Conservation (phyloP, 2,888 invertebrate species). For the Drosophila diplacantha region DNA sequence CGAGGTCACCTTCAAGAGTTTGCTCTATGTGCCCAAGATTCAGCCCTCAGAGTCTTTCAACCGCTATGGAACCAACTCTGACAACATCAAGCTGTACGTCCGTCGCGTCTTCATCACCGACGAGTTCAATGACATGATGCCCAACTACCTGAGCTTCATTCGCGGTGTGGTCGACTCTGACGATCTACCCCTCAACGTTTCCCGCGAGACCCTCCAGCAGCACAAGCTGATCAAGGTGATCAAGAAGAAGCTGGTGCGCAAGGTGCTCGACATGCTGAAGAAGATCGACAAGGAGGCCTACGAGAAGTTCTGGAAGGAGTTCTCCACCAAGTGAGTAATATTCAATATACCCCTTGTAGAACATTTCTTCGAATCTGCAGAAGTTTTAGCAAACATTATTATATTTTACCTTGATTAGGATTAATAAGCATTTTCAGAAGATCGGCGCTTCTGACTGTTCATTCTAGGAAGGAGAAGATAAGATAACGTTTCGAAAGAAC, state of each 20-base stretch:
- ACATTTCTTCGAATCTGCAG: too few relatives aligned
- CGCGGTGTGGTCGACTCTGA: slow-evolving; percentile 99
- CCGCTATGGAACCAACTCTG: slow-evolving; percentile 94
- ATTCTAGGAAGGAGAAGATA: neutral
- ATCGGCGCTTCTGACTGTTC: neutral
- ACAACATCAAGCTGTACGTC: slow-evolving; percentile 97
- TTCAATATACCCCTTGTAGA: neutral
- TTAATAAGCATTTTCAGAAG: neutral
- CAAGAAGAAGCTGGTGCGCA: slow-evolving; percentile 98
- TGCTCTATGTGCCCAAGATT: slow-evolving; percentile 93
- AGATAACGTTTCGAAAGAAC: neutral
- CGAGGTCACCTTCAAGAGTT: slow-evolving; percentile 98
- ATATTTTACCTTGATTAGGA: neutral
- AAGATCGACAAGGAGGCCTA: slow-evolving; percentile 94
- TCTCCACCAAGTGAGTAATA: slow-evolving; percentile 90
- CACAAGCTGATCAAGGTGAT: slow-evolving; percentile 99
- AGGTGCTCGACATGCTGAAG: slow-evolving; percentile 98
- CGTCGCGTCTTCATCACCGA: slow-evolving; percentile 99
- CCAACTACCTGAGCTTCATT: slow-evolving; percentile 96
- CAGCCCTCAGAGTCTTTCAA: slow-evolving; percentile 97
- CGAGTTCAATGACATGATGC: slow-evolving; percentile 99
- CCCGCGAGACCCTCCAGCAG: slow-evolving; percentile 98
- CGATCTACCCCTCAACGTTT: slow-evolving; percentile 98
- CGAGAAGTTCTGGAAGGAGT: slow-evolving; percentile 98
- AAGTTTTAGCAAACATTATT: neutral